Percentiles rank a stretch among this genome's conserved stretches.
Evolutionary conservation across 1,140 invertebrate species (phyloP).

Genomic region (Planococcus citri): DNA sequence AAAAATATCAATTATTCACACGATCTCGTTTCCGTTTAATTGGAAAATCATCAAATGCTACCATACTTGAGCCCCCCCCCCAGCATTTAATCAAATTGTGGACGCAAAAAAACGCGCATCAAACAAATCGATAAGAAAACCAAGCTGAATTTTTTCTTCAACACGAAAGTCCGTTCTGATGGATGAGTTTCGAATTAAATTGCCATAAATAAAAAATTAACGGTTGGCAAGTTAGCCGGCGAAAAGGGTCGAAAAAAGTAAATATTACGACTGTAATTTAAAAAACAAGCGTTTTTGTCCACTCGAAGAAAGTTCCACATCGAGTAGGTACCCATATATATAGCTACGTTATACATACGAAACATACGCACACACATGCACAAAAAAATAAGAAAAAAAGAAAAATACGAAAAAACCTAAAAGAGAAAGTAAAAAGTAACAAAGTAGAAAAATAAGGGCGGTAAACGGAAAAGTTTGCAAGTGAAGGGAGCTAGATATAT

Average conservation of each 20-base stretch:
- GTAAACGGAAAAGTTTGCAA: constrained; percentile 14
- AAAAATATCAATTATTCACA: too few species aligned
- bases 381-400: neutral
- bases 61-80: too few species aligned
- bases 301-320: constrained; percentile 2
- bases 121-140: too few species aligned
- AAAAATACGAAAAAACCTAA: neutral
- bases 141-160: too few species aligned
- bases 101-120: too few species aligned
- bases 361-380: neutral
- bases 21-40: too few species aligned
- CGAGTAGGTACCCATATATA: too few species aligned
- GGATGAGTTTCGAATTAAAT: neutral
- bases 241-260: constrained; percentile 17
- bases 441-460: constrained; percentile 12
- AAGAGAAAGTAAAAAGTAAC: constrained; percentile 10
- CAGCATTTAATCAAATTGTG: too few species aligned
- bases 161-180: neutral
- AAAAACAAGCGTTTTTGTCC: constrained; percentile 16
- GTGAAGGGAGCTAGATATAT: constrained; percentile 15
- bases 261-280: constrained; percentile 13
- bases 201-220: neutral
- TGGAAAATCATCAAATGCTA: too few species aligned
- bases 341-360: too few species aligned
- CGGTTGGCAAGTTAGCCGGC: neutral